Conservation (phyloP, 2,888 invertebrate species). For the Panzeria rudis region DNA sequence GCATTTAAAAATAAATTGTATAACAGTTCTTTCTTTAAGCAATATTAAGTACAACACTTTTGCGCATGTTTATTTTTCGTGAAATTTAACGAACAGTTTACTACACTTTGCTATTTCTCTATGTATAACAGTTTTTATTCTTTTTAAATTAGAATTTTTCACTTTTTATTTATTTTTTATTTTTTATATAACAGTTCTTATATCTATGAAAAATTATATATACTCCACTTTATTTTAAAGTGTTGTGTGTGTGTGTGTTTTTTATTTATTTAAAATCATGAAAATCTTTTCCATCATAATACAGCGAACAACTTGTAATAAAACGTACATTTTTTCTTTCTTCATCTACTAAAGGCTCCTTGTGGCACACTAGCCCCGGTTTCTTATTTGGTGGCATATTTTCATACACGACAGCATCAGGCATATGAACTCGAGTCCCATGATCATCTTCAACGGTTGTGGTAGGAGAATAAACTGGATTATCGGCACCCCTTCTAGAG, state of each 20-base stretch:
- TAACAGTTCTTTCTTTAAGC: no score
- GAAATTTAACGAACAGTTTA: no score
- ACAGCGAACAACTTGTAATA: constrained; percentile 74
- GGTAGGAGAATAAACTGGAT: constrained; percentile 58
- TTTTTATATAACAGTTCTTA: no score
- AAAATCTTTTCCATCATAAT: constrained; percentile 75
- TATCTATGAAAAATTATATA: no score
- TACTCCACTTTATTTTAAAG: background rate
- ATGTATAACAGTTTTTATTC: background rate
- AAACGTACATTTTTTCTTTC: constrained; percentile 69
- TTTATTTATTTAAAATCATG: constrained; percentile 60
- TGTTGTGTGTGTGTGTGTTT: background rate
- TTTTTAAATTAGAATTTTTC: background rate
- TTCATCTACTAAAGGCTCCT: constrained; percentile 47
- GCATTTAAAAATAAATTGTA: no score
- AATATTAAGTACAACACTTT: no score
- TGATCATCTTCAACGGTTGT: constrained; percentile 34
- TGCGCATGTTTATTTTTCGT: no score
- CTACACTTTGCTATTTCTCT: no score
- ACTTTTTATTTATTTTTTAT: background rate
- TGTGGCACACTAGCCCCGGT: constrained; percentile 10
- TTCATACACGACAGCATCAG: constrained; percentile 55
- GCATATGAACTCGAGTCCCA: constrained; percentile 20
- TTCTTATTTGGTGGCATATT: constrained; percentile 17
- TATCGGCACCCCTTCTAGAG: constrained; percentile 1